Conservation (phyloP, 2,113 vertebrate genomes). For the Glaucomys volans region DNA sequence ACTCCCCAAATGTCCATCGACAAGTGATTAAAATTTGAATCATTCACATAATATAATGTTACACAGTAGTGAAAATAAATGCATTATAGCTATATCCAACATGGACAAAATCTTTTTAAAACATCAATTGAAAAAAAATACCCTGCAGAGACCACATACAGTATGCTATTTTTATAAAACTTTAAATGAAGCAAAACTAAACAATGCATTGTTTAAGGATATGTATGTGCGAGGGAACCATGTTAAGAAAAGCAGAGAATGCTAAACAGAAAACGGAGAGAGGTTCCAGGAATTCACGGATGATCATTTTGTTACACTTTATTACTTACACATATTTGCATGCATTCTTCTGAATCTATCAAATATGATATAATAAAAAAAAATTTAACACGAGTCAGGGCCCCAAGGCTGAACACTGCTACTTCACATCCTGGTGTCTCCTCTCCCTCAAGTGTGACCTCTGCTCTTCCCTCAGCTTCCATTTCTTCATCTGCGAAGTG, state of each 20-base stretch:
- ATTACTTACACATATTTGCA: conserved; percentile 17
- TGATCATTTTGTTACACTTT: neutral
- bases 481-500: conserved; percentile 1
- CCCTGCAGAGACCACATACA: neutral
- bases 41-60: neutral
- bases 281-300: neutral
- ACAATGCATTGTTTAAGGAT: conserved; percentile 24
- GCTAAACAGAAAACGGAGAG: conserved; percentile 19
- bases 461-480: neutral
- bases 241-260: neutral
- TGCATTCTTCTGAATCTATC: conserved; percentile 30
- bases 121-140: neutral
- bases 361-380: conserved; percentile 19
- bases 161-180: conserved; percentile 29
- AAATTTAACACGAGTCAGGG: neutral
- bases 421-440: neutral
- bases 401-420: neutral
- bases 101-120: conserved; percentile 3
- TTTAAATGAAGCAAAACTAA: conserved; percentile 69
- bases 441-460: neutral
- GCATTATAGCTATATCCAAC: neutral
- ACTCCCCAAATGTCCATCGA: neutral
- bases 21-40: neutral
- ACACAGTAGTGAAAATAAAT: conserved; percentile 5
- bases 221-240: neutral